These are phyloP conservation scores for Smutsia temminckii DNA, from an alignment of 2,797 vertebrate genomes.

Conservation along the genomic window DNA sequence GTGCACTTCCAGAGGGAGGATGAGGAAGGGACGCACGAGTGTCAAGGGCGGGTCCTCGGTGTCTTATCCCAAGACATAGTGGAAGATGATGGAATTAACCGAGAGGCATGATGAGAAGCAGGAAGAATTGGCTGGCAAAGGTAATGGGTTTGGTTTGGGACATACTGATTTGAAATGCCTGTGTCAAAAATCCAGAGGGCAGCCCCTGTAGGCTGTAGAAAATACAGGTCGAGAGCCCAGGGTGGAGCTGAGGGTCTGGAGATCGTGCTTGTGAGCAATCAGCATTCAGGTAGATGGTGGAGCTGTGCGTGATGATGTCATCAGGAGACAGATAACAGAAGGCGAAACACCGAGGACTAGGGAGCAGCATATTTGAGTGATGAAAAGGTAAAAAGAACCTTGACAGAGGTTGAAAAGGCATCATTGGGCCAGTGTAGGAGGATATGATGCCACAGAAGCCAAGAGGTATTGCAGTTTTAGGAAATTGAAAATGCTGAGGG, in stretches of 20 bases:
- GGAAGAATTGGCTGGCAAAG: not conserved
- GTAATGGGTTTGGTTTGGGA: not conserved
- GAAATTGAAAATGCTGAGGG: not conserved
- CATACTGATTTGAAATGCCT: not conserved
- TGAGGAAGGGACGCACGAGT: not conserved
- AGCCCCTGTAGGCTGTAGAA: not conserved
- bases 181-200: not conserved
- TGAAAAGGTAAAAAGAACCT: not conserved
- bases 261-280: not conserved
- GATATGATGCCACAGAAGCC: not conserved
- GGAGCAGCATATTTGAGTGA: not conserved
- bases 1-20: not conserved
- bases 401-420: not conserved
- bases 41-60: not conserved
- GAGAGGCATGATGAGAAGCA: not conserved
- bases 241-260: not conserved
- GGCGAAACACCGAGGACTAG: not conserved
- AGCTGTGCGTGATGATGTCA: not conserved
- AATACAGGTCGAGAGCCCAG: not conserved
- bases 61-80: not conserved
- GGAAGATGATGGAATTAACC: not conserved
- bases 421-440: not conserved
- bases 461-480: not conserved
- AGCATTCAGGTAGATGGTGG: not conserved
- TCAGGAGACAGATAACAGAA: not conserved